Base-by-base conservation (phyloP, 2,888 invertebrate genomes). In the Drosophila acutilabella region DNA sequence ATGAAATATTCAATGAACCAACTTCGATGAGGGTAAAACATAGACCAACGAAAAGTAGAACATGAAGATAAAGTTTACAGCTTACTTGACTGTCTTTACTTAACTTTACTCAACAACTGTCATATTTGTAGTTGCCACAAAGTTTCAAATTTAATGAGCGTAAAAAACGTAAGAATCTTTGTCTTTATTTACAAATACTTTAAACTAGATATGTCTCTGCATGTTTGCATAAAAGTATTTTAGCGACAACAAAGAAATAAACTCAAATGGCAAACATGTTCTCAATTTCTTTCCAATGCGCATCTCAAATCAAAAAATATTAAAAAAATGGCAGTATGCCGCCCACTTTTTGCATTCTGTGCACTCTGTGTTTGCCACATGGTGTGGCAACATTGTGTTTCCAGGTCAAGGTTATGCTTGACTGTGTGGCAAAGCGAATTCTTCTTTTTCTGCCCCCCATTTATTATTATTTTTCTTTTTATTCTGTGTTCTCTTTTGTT, bases 361-460 rank as follows among this genome's bases (percentile, higher is more conserved):
- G 41, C 44, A 57, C 33, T 48, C n/a, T 18, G 42, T 41, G 33
- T 33, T 18, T 41, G 50, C 59, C 57, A 52, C 75, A 74, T 78
- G 82, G 78, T 81, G 78, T 83, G 89, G 61, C 70, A 30, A 30
- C 40, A 54, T 47, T 44, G 47, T 71, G 61, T 91, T 90, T 92
- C 67, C 91, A 91, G 91, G 91, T 92, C 91, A 91, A 91, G 91
- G 91, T 91, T 91, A 88, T 67, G 66, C 64, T 72, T 76, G 71
- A 38, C 77, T 45, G 50, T 54, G 66, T 52, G 59, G 59, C 56
- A 52, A 42, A 66, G 23, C 23, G 48, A 58, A 64, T 56, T 51
- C 53, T 56, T 56, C 41, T 45, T 36, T 36, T 20, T 20, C n/a
- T n/a, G n/a, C n/a, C 36, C 36, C 36, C 36, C 36, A 33, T 23